Percentiles rank a stretch among this genome's conserved stretches.
These are phyloP conservation scores for Caradrina kadenii DNA, from an alignment of 2,888 invertebrate species.

Conservation along the genomic window DNA sequence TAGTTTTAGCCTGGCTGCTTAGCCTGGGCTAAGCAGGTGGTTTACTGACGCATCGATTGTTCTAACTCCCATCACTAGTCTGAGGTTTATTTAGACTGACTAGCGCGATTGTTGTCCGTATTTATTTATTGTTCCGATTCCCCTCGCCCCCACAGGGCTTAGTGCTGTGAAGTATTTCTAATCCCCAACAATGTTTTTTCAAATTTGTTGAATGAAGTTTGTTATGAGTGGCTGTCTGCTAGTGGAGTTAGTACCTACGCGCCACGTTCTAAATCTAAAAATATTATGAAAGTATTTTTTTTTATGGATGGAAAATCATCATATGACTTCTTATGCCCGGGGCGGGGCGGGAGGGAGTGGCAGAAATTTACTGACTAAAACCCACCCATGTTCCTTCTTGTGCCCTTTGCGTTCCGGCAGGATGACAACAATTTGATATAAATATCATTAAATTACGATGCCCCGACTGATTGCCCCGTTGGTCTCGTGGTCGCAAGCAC, in stretches of 20 bases:
- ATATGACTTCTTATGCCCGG: too few relatives aligned
- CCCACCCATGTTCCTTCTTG: too few relatives aligned
- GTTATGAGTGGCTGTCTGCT: too few relatives aligned
- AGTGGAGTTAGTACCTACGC: not conserved
- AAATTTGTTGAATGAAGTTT: not conserved
- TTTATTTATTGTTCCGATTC: slow-evolving; percentile 26
- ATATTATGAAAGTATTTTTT: too few relatives aligned
- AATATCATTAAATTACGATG: not conserved
- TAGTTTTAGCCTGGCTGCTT: too few relatives aligned
- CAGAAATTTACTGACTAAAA: too few relatives aligned
- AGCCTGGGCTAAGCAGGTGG: not conserved
- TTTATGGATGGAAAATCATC: too few relatives aligned
- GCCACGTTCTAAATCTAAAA: too few relatives aligned
- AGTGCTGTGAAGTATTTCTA: slow-evolving; percentile 17
- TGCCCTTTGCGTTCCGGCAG: too few relatives aligned
- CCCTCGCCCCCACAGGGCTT: not conserved
- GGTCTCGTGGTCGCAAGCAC: too few relatives aligned
- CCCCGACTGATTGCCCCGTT: too few relatives aligned
- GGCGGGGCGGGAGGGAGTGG: too few relatives aligned
- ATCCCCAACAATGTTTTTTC: slow-evolving; percentile 6
- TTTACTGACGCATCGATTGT: slow-evolving; percentile 10
- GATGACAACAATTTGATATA: not conserved
- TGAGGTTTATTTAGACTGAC: slow-evolving; percentile 15
- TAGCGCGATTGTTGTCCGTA: not conserved
- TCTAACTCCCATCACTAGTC: slow-evolving; percentile 23